These are phyloP conservation scores for Umimayanthus chanpuru DNA, from an alignment of 92 coral and sea anemone genomes.

Conservation along the genomic window DNA sequence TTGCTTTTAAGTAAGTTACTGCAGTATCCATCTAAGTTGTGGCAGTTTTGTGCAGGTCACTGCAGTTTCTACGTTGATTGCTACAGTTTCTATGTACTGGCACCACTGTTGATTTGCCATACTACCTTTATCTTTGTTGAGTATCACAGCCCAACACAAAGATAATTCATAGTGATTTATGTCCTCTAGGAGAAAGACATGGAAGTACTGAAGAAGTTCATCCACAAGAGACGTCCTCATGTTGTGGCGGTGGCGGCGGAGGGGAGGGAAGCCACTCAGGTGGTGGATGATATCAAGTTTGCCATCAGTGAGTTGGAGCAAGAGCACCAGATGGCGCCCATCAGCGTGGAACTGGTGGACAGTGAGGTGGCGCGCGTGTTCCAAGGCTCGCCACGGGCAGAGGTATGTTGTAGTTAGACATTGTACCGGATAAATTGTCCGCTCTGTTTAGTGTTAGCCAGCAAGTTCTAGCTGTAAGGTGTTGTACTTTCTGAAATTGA, in stretches of 20 bases:
- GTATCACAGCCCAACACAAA: too few species aligned
- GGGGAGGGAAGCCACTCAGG: slow-evolving; percentile 75
- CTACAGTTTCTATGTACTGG: too few species aligned
- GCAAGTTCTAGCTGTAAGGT: too few species aligned
- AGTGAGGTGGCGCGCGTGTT: slow-evolving; percentile 92
- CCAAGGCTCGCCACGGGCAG: slow-evolving; percentile 84
- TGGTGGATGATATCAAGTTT: slow-evolving; percentile 91
- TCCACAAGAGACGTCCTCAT: slow-evolving; percentile 92
- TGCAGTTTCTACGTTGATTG: too few species aligned
- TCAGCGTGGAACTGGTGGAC: slow-evolving; percentile 91
- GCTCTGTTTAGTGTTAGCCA: too few species aligned
- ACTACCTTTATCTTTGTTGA: too few species aligned
- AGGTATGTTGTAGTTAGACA: slow-evolving; percentile 54
- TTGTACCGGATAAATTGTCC: too few species aligned
- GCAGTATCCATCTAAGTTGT: too few species aligned
- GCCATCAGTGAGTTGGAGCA: slow-evolving; percentile 93
- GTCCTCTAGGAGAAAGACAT: slow-evolving; percentile 78
- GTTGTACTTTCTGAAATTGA: too few species aligned
- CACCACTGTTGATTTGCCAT: too few species aligned
- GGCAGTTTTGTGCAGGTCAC: too few species aligned
- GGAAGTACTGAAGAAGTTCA: slow-evolving; percentile 85
- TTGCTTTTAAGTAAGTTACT: too few species aligned
- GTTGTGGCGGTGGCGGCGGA: slow-evolving; percentile 90
- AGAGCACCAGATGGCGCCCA: slow-evolving; percentile 91
- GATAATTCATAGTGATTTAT: neutral